These are phyloP conservation scores for Actinernus sp. DNA, from an alignment of 92 coral and sea anemone species.

Conservation along the genomic window DNA sequence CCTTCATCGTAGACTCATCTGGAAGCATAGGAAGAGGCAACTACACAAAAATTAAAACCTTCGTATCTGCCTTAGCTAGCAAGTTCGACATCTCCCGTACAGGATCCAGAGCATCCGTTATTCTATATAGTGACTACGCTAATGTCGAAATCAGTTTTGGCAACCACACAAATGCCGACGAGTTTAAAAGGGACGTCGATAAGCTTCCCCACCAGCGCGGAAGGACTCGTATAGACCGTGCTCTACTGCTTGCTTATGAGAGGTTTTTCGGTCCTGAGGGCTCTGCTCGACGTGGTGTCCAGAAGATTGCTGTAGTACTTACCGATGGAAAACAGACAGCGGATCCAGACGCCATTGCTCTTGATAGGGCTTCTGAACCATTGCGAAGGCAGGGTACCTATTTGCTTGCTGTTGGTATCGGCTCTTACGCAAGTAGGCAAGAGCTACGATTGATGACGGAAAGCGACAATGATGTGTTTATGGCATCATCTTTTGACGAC, in stretches of 20 bases:
- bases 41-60: slow-evolving; percentile 57
- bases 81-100: slow-evolving; percentile 46
- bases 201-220: slow-evolving; percentile 24
- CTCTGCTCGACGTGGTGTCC: slow-evolving; percentile 40
- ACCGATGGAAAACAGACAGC: slow-evolving; percentile 58
- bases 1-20: slow-evolving; percentile 65
- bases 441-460: slow-evolving; percentile 47
- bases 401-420: slow-evolving; percentile 66
- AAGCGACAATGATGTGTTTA: slow-evolving; percentile 14
- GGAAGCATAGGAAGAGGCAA: slow-evolving; percentile 53
- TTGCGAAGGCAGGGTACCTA: slow-evolving; percentile 53
- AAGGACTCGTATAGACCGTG: slow-evolving; percentile 48
- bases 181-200: slow-evolving; percentile 35
- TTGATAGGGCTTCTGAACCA: slow-evolving; percentile 29
- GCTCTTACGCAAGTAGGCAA: slow-evolving; percentile 24
- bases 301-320: slow-evolving; percentile 45
- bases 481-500: slow-evolving; percentile 27
- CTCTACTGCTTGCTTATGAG: slow-evolving; percentile 28
- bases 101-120: slow-evolving; percentile 66
- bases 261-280: slow-evolving; percentile 27
- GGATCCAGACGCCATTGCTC: slow-evolving; percentile 37
- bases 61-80: slow-evolving; percentile 66
- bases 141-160: slow-evolving; percentile 58
- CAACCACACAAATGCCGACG: slow-evolving; percentile 12
- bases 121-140: slow-evolving; percentile 70